phyloP scores from a whole-genome alignment of 2,797 vertebrate species.

The Leptoclinus maculatus region DNA sequence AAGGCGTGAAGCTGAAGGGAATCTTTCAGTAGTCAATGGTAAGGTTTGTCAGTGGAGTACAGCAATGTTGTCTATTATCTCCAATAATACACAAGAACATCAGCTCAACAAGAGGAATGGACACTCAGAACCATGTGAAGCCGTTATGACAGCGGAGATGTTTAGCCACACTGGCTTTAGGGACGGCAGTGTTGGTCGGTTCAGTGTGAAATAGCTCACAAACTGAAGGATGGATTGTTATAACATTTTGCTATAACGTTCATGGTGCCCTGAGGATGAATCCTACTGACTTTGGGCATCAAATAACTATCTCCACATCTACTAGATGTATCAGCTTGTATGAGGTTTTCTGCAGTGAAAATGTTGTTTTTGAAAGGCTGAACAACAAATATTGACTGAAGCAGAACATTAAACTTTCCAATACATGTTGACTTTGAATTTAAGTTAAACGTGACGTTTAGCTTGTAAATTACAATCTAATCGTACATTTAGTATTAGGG shows the following conservation, averaged over 20 bases:
- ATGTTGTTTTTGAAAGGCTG: too few relatives aligned
- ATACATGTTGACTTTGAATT: too few relatives aligned
- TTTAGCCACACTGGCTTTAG: not conserved
- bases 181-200: not conserved
- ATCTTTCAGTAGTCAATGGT: slow-evolving; percentile 74
- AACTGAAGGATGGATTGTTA: not conserved
- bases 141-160: not conserved
- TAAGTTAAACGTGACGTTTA: too few relatives aligned
- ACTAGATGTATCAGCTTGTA: not conserved
- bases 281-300: too few relatives aligned
- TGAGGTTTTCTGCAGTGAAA: too few relatives aligned
- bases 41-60: slow-evolving; percentile 81
- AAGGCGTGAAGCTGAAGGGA: slow-evolving; percentile 72
- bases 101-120: slow-evolving; percentile 2
- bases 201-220: not conserved
- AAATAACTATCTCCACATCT: not conserved
- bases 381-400: too few relatives aligned
- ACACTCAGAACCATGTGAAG: not conserved
- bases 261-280: too few relatives aligned
- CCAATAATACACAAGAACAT: not conserved
- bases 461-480: not conserved
- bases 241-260: too few relatives aligned
- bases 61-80: slow-evolving; percentile 60
- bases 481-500: not conserved
- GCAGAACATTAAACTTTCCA: too few relatives aligned